A percentile compares a stretch with the other conserved stretches of the same genome.
Evolutionary conservation across 2,113 vertebrate species (phyloP).

Genomic region (Gallinago media): DNA sequence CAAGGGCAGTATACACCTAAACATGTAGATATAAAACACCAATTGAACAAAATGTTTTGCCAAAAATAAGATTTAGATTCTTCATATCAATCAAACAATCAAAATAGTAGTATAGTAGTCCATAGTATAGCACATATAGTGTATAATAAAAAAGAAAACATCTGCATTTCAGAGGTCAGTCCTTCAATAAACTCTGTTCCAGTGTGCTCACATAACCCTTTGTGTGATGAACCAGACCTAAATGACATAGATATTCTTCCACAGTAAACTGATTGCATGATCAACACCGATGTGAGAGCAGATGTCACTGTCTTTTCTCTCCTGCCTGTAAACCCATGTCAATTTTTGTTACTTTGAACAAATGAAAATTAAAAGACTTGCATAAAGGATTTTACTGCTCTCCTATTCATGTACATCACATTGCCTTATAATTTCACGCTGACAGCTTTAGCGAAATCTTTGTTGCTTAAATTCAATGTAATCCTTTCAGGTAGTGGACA

Average conservation of each 20-base stretch:
- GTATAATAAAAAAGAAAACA: neutral
- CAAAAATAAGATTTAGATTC: neutral
- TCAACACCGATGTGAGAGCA: neutral
- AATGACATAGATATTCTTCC: neutral
- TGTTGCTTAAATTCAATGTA: slow-evolving; percentile 18
- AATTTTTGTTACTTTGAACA: neutral
- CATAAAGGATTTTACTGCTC: neutral
- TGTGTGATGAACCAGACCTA: neutral
- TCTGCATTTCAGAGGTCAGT: neutral
- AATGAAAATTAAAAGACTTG: neutral
- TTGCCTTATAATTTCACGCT: neutral
- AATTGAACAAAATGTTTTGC: neutral
- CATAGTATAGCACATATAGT: neutral
- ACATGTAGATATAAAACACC: neutral
- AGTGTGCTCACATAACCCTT: neutral
- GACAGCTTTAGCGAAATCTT: neutral
- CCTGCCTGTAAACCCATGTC: neutral
- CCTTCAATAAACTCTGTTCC: neutral
- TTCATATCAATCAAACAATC: neutral
- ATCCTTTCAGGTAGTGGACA: slow-evolving; percentile 43
- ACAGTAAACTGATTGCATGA: neutral
- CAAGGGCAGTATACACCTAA: neutral
- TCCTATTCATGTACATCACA: neutral
- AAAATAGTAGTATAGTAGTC: neutral
- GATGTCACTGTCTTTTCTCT: neutral